Evolutionary conservation across 2,888 invertebrate species (phyloP), one percentile per base, ranked within the genome.

Genomic region (Hoplodrina blanda): DNA sequence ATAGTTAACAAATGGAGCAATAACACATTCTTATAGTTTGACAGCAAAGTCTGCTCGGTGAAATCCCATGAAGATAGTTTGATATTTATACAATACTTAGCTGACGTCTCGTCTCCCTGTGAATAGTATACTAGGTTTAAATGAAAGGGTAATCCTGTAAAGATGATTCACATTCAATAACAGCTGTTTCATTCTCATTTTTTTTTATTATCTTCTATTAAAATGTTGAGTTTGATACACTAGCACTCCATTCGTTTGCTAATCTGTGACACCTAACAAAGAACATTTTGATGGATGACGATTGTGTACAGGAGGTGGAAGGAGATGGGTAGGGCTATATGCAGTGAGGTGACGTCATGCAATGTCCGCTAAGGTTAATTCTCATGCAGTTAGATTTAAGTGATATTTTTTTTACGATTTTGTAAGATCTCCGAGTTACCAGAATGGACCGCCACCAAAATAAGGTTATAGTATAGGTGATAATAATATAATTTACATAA

Each of bases 281-380:
- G 2, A 50, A 50, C 2, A 53, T 6, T 37, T 62, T 59, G n/a
- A 50, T 61, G 49, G 4, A 17, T 11, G 60, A 63, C 67, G 49
- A 73, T 46, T 73, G 63, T 78, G 82, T 67, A 82, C 46, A 67
- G 61, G 67, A 53, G 52, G 8, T 85, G 37, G 94, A 92, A 94
- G 93, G 93, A 91, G 92, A 88, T 91, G 94, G 94, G 94, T 89
- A 91, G 94, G 93, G 93, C 93, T 91, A 74, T 83, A 91, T 86
- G 90, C 87, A 89, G 85, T 89, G 89, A 86, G 85, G 87, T 91
- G 91, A 91, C 79, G 65, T 86, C 95, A 95, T 95, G 95, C 95
- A 93, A 89, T 89, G 87, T 89, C 85, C 81, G 78, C 90, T 91
- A 92, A 76, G 83, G 91, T 91, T 91, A 84, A 84, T 82, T 87